Evolutionary conservation across 2,888 invertebrate genomes (phyloP), one percentile per base, ranked within the genome.

Genomic region (Zygothrica quintamaculata): DNA sequence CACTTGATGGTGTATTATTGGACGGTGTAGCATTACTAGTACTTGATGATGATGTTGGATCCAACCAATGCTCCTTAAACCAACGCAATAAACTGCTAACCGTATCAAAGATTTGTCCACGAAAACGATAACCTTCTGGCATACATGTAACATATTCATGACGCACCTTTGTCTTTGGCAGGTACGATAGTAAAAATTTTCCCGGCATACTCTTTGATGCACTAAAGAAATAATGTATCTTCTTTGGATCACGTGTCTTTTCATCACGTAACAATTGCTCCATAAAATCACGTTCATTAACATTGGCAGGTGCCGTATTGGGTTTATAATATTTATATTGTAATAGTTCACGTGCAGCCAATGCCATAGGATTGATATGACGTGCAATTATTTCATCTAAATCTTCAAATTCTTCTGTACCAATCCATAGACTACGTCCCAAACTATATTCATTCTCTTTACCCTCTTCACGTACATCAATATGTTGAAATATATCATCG

Each of bases 341-440:
- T 48, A 98, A 92, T 33, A 99, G 92, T 88, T 99, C 99, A 1
- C 98, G 93, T 0, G 97, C 98, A 88, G 95, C 95, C 0, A 96
- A 94, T 0, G 99, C 98, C 98, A 99, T 98, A 0, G 99, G 99
- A 62, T 97, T 98, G 3, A 99, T 95, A 91, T 98, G 94, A 8
- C 99, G 94, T 0, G 99, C 99, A 53, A 99, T 97, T 62, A 99
- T 99, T 94, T 99, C 99, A 91, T 99, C 99, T 26, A 99, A 92
- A 92, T 99, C 99, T 92, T 99, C 99, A 91, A 98, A 99, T 88
- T 98, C 98, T 85, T 98, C 97, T 64, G 93, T 94, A 29, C 95
- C 95, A 79, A 99, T 99, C 94, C 95, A 95, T 8, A 99, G 92
- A 3, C 94, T 94, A 84, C 94, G 94, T 48, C 99, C 99, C 74